Evolutionary conservation across 1,140 invertebrate genomes (phyloP).

Genomic region (Drosophila pseudoananassae): DNA sequence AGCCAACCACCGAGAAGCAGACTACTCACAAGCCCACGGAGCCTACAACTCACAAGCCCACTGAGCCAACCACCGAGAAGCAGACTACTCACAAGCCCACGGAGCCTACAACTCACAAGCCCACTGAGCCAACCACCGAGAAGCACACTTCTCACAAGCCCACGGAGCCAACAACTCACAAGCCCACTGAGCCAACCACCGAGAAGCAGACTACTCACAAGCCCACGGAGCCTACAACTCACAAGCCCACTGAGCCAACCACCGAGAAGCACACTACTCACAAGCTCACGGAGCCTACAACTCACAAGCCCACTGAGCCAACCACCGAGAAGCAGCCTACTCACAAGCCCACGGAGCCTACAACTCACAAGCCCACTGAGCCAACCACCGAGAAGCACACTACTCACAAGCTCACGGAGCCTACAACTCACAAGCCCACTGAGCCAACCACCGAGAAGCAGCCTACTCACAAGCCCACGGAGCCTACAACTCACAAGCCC

Average conservation of each 20-base stretch:
- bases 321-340: slow-evolving; percentile 3
- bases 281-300: slow-evolving; percentile 1
- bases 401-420: neutral
- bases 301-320: neutral
- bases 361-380: neutral
- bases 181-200: slow-evolving; percentile 1
- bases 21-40: neutral
- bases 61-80: neutral
- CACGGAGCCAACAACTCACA: neutral
- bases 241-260: neutral
- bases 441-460: neutral
- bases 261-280: slow-evolving; percentile 5
- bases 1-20: slow-evolving; percentile 3
- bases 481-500: slow-evolving; percentile 7
- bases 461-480: neutral
- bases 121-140: neutral
- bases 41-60: neutral
- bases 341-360: neutral
- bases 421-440: neutral
- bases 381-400: neutral
- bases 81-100: neutral
- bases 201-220: neutral
- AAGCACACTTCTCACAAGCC: neutral
- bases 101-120: neutral
- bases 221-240: neutral